These are phyloP conservation scores for Hippoglossus stenolepis DNA, from an alignment of 2,113 vertebrate genomes.

Conservation along the genomic window DNA sequence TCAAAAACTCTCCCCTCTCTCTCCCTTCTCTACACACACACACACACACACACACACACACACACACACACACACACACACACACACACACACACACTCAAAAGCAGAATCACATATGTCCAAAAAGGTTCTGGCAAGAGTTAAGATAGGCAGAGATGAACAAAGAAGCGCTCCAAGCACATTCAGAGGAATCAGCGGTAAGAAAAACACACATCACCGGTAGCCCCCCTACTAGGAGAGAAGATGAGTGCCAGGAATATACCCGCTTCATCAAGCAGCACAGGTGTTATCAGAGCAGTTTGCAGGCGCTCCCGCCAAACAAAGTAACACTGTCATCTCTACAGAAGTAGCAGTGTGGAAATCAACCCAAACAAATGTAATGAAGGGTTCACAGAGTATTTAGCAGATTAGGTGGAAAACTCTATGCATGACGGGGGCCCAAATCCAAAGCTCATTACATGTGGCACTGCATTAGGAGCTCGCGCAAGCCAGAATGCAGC, in stretches of 20 bases:
- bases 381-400: conserved; percentile 67
- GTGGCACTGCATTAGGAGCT: conserved; percentile 58
- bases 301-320: conserved; percentile 53
- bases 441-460: conserved; percentile 75
- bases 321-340: conserved; percentile 57
- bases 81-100: conserved; percentile 11
- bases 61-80: neutral
- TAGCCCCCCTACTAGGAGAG: conserved; percentile 47
- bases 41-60: conserved; percentile 11
- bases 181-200: conserved; percentile 46
- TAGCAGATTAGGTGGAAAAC: conserved; percentile 66
- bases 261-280: conserved; percentile 62
- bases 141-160: conserved; percentile 50
- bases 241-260: conserved; percentile 64
- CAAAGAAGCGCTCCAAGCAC: conserved; percentile 39
- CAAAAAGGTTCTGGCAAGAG: conserved; percentile 54
- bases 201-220: conserved; percentile 62
- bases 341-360: conserved; percentile 45
- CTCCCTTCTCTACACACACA: neutral
- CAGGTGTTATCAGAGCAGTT: conserved; percentile 69
- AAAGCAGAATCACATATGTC: conserved; percentile 53
- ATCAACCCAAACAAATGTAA: conserved; percentile 72
- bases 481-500: conserved; percentile 31
- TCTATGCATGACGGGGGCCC: conserved; percentile 48
- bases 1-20: conserved; percentile 37